Conservation (phyloP, 23 tunicate genomes). For the Botrylloides violaceus region DNA sequence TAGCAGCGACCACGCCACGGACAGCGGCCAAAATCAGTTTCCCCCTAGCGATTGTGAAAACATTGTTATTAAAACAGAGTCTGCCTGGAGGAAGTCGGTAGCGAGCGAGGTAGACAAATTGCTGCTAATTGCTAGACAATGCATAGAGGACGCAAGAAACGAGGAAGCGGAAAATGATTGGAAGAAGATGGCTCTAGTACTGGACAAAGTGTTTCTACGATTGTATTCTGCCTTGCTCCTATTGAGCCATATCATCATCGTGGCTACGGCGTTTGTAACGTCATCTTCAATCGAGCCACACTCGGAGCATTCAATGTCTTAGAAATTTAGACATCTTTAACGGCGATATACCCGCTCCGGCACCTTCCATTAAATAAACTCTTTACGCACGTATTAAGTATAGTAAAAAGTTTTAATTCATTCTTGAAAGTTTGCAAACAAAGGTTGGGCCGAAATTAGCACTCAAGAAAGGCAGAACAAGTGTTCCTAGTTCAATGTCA, state of each 20-base stretch:
- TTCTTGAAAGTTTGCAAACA: slow-evolving; percentile 43
- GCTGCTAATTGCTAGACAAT: no score
- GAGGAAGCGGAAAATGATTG: slow-evolving; percentile 54
- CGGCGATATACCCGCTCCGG: no score
- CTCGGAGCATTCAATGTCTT: not conserved
- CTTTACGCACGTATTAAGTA: no score
- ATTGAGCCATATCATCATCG: slow-evolving; percentile 41
- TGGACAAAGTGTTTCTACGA: slow-evolving; percentile 42
- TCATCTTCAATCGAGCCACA: slow-evolving; percentile 20
- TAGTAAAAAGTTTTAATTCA: not conserved
- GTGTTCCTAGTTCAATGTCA: slow-evolving; percentile 28
- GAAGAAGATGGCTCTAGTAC: slow-evolving; percentile 45
- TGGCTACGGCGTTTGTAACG: slow-evolving; percentile 23
- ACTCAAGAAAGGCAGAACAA: slow-evolving; percentile 37
- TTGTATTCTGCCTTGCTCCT: slow-evolving; percentile 27
- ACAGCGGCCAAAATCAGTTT: no score
- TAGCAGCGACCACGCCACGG: no score
- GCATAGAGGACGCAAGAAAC: slow-evolving; percentile 19
- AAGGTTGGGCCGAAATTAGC: slow-evolving; percentile 68
- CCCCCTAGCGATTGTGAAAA: no score
- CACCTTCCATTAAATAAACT: no score
- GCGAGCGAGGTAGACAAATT: no score
- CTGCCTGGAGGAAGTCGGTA: no score
- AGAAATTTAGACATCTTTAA: no score
- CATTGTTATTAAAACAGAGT: no score